Evolutionary conservation across 1,140 invertebrate genomes (phyloP).

Genomic region (Aphis gossypii): DNA sequence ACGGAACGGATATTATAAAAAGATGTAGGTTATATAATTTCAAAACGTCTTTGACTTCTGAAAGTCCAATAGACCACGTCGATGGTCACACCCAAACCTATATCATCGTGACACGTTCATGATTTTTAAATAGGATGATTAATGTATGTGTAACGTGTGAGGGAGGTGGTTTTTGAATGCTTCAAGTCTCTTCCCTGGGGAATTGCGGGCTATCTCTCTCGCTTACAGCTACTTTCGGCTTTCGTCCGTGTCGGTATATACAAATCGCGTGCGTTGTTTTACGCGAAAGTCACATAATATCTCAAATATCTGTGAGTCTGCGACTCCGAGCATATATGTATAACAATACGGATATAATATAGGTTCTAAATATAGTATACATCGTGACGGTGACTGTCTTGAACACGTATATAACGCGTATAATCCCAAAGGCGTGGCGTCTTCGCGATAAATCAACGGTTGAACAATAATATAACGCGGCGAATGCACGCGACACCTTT

Average conservation of each 20-base stretch:
- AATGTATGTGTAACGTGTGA: no score
- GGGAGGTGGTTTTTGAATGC: no score
- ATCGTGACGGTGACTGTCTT: constrained; percentile 20
- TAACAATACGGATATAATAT: neutral
- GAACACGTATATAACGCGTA: neutral
- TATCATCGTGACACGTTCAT: neutral
- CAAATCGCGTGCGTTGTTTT: no score
- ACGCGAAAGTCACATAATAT: neutral
- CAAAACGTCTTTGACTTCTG: neutral
- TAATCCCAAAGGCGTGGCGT: neutral
- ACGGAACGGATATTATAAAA: no score
- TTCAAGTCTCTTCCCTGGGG: neutral
- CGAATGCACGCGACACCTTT: constrained; percentile 14
- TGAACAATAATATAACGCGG: neutral
- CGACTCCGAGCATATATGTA: no score
- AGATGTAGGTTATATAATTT: neutral
- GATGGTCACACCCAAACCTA: neutral
- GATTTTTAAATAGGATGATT: neutral
- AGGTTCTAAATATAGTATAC: neutral
- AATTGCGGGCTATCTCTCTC: neutral
- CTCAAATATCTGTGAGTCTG: neutral
- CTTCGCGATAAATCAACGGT: constrained; percentile 8
- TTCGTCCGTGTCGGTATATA: neutral
- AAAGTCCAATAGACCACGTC: neutral
- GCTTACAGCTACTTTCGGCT: neutral